Conservation (phyloP, 37 sponge, comb jelly and placozoan species). For the Bolinopsis microptera region DNA sequence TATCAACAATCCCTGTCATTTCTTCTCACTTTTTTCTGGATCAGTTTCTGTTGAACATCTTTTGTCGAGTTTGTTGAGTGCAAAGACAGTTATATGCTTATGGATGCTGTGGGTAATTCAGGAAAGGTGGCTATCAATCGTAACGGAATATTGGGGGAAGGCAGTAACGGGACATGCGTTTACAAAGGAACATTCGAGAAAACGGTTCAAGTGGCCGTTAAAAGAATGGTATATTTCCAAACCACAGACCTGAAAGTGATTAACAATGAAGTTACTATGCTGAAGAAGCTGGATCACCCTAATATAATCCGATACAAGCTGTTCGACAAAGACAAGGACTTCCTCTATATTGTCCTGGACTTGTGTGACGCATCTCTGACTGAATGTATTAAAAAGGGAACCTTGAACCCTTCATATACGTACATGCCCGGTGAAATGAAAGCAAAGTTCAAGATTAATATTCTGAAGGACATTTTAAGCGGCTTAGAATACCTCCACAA, state of each 20-base stretch:
- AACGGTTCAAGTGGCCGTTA: slow-evolving; percentile 12
- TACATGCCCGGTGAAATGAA: background rate
- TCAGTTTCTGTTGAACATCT: background rate
- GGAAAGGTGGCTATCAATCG: background rate
- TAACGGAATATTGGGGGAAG: slow-evolving; percentile 4
- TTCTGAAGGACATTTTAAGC: background rate
- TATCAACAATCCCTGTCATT: background rate
- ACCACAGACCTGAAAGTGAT: background rate
- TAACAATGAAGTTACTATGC: background rate
- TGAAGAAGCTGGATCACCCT: slow-evolving; percentile 27
- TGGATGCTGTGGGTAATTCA: slow-evolving; percentile 1
- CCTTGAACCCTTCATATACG: background rate
- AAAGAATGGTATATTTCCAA: background rate
- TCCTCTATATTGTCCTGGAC: slow-evolving; percentile 44
- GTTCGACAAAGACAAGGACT: slow-evolving; percentile 27
- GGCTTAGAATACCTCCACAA: slow-evolving; percentile 26
- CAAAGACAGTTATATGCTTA: no score
- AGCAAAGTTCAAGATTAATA: background rate
- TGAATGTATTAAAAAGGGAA: background rate
- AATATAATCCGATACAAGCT: slow-evolving; percentile 18
- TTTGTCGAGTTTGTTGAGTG: no score
- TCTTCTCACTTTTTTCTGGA: background rate
- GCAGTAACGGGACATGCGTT: slow-evolving; percentile 57
- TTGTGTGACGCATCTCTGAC: background rate
- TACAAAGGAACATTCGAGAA: slow-evolving; percentile 1